Evolutionary conservation across 2,113 vertebrate species (phyloP).

Genomic region (Pseudolaguvia tuberculata): DNA sequence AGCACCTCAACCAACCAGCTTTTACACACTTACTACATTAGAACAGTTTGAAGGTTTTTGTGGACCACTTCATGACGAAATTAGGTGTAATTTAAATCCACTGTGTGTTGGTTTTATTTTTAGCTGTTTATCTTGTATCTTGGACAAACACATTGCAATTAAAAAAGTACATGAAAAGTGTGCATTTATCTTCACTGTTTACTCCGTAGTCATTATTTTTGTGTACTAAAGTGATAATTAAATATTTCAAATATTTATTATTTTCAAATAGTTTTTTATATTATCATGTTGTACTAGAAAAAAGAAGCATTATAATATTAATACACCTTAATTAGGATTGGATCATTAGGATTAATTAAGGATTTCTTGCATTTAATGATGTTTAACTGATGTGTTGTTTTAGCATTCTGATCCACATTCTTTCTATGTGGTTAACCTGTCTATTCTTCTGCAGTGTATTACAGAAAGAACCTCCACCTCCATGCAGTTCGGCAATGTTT

Average conservation of each 20-base stretch:
- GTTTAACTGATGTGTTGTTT: not conserved
- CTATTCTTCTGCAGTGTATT: constrained; percentile 72
- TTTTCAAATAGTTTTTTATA: not conserved
- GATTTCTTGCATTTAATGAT: not conserved
- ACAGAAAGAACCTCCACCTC: constrained; percentile 78
- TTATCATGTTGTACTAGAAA: not conserved
- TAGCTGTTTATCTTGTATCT: not conserved
- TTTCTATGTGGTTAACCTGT: constrained; percentile 2
- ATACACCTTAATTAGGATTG: not conserved
- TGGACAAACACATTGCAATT: not conserved
- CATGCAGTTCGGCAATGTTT: constrained; percentile 70
- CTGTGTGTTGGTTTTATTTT: not conserved
- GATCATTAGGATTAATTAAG: no score
- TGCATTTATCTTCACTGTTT: not conserved
- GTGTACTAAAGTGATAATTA: not conserved
- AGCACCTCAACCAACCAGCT: constrained; percentile 6
- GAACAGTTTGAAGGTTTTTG: not conserved
- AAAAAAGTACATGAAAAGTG: not conserved
- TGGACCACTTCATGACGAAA: not conserved
- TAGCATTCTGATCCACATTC: not conserved
- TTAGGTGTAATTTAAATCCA: not conserved
- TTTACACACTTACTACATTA: not conserved
- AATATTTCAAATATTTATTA: not conserved
- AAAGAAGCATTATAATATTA: not conserved
- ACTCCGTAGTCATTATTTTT: no score